Evolutionary conservation across 2,113 vertebrate species (phyloP).

Genomic region (Cyrtonyx montezumae): DNA sequence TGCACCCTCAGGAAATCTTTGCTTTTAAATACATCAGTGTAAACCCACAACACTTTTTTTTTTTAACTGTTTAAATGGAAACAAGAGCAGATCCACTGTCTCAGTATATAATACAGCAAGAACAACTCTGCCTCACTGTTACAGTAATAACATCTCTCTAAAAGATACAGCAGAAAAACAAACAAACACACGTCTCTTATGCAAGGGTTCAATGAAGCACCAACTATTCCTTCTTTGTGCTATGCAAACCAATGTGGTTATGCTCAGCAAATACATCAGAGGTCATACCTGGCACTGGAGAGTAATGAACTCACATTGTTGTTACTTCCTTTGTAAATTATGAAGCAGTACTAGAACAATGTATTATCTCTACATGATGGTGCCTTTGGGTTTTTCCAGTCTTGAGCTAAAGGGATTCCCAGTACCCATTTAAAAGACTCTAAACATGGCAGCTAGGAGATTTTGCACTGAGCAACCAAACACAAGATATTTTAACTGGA

Average conservation of each 20-base stretch:
- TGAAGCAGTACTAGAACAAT: slow-evolving; percentile 8
- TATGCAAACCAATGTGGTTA: slow-evolving; percentile 30
- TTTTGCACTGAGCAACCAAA: slow-evolving; percentile 10
- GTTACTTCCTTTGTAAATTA: slow-evolving; percentile 28
- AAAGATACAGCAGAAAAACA: neutral
- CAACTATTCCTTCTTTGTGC: slow-evolving; percentile 14
- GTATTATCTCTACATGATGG: neutral
- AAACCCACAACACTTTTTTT: neutral
- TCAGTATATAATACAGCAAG: neutral
- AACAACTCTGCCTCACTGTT: neutral
- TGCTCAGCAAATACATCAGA: slow-evolving; percentile 31
- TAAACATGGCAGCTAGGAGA: slow-evolving; percentile 2
- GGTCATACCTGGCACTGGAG: slow-evolving; percentile 7
- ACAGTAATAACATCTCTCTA: neutral
- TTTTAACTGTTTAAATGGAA: neutral
- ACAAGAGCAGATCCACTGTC: neutral
- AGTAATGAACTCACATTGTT: slow-evolving; percentile 36
- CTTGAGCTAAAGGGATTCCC: slow-evolving; percentile 36
- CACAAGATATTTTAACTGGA: slow-evolving; percentile 2
- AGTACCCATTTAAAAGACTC: slow-evolving; percentile 1
- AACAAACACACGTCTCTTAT: neutral
- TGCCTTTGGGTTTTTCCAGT: neutral
- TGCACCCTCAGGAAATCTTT: neutral
- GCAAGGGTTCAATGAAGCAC: neutral
- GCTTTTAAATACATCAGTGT: neutral